Evolutionary conservation across 1,140 invertebrate genomes (phyloP).

Genomic region (Formica selysi): DNA sequence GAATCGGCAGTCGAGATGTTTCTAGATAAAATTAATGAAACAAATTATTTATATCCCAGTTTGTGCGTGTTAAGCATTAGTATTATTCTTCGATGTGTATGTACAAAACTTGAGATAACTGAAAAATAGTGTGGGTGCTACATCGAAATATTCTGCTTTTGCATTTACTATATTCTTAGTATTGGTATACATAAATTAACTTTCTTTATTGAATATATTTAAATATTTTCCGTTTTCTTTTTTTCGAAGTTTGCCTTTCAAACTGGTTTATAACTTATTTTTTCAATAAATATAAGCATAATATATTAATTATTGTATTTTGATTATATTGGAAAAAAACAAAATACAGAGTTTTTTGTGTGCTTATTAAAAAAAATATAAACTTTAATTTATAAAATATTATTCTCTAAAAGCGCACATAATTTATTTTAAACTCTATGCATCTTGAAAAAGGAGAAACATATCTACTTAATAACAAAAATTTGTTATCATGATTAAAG

Average conservation of each 20-base stretch:
- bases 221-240: neutral
- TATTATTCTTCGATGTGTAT: neutral
- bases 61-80: neutral
- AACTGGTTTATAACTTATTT: neutral
- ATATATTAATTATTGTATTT: neutral
- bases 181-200: neutral
- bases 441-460: neutral
- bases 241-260: neutral
- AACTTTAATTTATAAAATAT: neutral
- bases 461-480: neutral
- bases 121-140: neutral
- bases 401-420: neutral
- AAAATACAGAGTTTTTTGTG: too few species aligned
- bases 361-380: neutral
- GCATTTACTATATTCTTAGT: neutral
- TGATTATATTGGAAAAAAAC: too few species aligned
- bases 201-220: constrained; percentile 15
- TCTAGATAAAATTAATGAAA: constrained; percentile 23
- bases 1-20: constrained; percentile 11
- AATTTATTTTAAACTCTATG: neutral
- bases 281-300: neutral
- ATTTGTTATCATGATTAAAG: neutral
- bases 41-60: constrained; percentile 12
- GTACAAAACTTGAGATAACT: neutral
- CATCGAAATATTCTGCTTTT: too few species aligned